Conservation (phyloP, 2,888 invertebrate genomes). For the Nezara viridula region DNA sequence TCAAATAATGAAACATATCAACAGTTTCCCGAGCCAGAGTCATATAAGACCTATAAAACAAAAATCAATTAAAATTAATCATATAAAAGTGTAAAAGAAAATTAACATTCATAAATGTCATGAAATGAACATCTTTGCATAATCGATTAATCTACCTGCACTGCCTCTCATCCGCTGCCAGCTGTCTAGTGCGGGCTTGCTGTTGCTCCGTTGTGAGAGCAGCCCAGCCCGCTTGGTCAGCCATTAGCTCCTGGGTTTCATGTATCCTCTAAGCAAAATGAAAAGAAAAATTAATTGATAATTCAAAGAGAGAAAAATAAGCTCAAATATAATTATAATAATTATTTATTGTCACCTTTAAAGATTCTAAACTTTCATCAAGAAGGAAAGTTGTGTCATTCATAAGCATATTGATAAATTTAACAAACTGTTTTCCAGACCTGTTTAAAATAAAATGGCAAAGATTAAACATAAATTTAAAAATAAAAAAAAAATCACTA, state of each 20-base stretch:
- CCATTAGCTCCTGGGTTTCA: conserved; percentile 87
- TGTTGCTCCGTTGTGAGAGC: conserved; percentile 78
- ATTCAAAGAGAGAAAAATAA: background rate
- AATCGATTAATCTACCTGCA: conserved; percentile 72
- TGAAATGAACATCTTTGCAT: background rate
- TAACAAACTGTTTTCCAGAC: conserved; percentile 92
- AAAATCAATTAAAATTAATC: background rate
- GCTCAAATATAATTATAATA: background rate
- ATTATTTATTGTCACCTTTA: conserved; percentile 72
- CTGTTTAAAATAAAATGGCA: conserved; percentile 69
- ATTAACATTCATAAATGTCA: background rate
- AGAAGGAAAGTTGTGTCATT: conserved; percentile 97
- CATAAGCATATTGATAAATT: conserved; percentile 98
- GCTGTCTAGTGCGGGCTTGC: conserved; percentile 82
- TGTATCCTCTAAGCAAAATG: conserved; percentile 71
- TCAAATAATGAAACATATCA: conserved; percentile 97
- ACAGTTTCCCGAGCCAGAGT: conserved; percentile 96
- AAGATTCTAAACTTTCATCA: conserved; percentile 94
- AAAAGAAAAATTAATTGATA: background rate
- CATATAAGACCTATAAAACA: conserved; percentile 79
- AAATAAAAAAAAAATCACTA: background rate
- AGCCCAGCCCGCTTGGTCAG: conserved; percentile 78
- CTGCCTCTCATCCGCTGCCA: conserved; percentile 87
- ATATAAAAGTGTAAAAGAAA: background rate
- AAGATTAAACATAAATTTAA: conserved; percentile 9